Base-by-base conservation (phyloP, 2,113 vertebrate species). In the Malurus elegans region DNA sequence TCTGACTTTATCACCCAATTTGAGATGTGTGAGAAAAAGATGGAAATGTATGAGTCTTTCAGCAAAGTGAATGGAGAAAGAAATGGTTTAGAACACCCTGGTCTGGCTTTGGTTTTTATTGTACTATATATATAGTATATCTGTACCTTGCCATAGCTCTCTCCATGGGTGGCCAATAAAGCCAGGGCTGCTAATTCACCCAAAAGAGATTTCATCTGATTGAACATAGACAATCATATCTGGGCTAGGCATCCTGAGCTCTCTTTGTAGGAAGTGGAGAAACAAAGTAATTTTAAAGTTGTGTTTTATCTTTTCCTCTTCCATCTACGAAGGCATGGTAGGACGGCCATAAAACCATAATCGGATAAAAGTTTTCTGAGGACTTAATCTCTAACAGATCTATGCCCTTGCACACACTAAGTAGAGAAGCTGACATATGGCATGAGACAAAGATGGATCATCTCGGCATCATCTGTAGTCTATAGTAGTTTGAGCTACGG, bases 351-450 rank as follows among this genome's bases (percentile, higher is more conserved):
- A 11, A 40, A 29, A 62, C 7, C n/a, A 54, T 93, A 92, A 95
- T 91, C 61, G 0, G 17, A 74, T 93, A 74, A 91, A 96, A 78
- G 7, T 90, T 73, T 90, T 32, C 47, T 48, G 57, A 85, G 42
- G n/a, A 86, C 40, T 86, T 96, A 95, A 87, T 85, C 60, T 80
- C 85, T 79, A 73, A 56, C 32, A 82, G 78, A 74, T 90, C 29
- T 34, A n/a, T 79, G 73, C 69, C 54, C 42, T 64, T 64, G 25
- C 13, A 69, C 44, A 72, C 4, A 54, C 21, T 58, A 91, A 91
- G 57, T 38, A 79, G 54, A 86, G 36, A 79, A 86, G 69, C 4
- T 81, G 86, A 16, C 88, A 93, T 94, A 91, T 84, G 88, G 78
- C 60, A 60, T 57, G 60, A 82, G 36, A 72, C 6, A 17, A 18